Base-by-base conservation (phyloP, 2,888 invertebrate species). In the Trichacis sp. region DNA sequence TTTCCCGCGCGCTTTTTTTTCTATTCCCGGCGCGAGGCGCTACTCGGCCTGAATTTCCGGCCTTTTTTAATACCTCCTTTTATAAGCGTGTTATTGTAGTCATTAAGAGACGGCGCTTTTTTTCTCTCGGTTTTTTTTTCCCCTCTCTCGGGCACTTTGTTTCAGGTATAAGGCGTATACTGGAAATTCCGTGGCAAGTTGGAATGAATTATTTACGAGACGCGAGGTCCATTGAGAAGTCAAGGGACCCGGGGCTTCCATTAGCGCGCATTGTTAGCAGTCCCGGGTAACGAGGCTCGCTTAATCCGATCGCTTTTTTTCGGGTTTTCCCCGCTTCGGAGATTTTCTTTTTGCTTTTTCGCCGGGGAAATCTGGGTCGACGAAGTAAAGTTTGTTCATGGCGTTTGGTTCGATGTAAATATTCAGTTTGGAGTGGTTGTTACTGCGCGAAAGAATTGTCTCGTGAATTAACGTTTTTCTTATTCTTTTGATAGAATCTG, bases 221-320 rank as follows among this genome's bases (percentile, higher is more conserved):
- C 12, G 29, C 12, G 29, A 36, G 36, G n/a, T 47, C 47, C 47
- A 30, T 47, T 36, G 36, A 53, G 30, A 53, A 53, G 52, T 24
- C 33, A 24, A 47, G 29, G 29, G 24, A 45, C 19, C 45, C 20
- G 45, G 19, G 18, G 24, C 24, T 19, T 45, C 45, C 19, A 45
- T 45, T 45, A 17, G 45, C 18, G 45, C 15, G 33, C 33, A 17
- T 45, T 45, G 45, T 45, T 45, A 45, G 45, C 45, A 19, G 19
- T 45, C 45, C 19, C 15, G 15, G 15, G 45, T 45, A 45, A 45
- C n/a, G n/a, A n/a, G 33, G 33, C n/a, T 33, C 24, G 24, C 24
- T 24, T 24, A 8, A 24, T 24, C 24, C 24, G 24, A 24, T n/a
- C n/a, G n/a, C n/a, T n/a, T n/a, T n/a, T 24, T 5, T 24, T 8